Percentiles rank a stretch among this genome's conserved stretches.
Evolutionary conservation across 2,113 vertebrate species (phyloP).

Genomic region (Pseudopodoces humilis): DNA sequence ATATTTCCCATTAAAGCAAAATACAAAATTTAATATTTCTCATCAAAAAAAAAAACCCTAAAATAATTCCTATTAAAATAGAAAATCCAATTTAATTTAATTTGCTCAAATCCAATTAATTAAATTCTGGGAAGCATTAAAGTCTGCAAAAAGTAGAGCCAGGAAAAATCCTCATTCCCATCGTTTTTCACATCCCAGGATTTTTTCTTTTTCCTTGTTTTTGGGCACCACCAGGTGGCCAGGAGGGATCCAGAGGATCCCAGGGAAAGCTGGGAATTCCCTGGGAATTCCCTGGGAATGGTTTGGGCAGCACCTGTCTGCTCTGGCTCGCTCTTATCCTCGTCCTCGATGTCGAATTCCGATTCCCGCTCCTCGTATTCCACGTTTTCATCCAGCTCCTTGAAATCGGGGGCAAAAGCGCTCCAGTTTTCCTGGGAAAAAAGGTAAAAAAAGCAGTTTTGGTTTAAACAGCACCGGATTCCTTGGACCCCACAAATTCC

Average conservation of each 20-base stretch:
- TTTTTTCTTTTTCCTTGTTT: neutral
- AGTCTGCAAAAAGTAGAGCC: neutral
- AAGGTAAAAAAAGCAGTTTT: accelerated
- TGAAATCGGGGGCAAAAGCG: conserved; percentile 97
- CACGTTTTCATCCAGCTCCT: conserved; percentile 97
- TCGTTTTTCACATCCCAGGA: accelerated
- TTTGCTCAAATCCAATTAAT: neutral
- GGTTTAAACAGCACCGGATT: neutral
- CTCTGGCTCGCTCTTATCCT: conserved; percentile 98
- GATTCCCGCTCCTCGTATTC: conserved; percentile 98
- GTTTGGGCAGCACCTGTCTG: conserved; percentile 83
- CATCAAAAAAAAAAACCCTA: neutral
- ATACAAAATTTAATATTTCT: neutral
- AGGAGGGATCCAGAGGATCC: neutral
- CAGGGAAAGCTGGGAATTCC: neutral
- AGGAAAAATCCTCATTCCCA: neutral
- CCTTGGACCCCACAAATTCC: neutral
- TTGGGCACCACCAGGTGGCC: neutral
- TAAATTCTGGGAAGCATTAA: accelerated
- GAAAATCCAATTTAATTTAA: neutral
- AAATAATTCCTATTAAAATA: neutral
- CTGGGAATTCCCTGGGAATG: neutral
- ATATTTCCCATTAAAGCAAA: no score
- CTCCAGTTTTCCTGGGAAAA: conserved; percentile 95
- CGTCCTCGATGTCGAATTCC: conserved; percentile 98